A percentile compares a stretch with the other conserved stretches of the same genome.
Evolutionary conservation across 2,797 vertebrate species (phyloP).

Genomic region (Falco cherrug): DNA sequence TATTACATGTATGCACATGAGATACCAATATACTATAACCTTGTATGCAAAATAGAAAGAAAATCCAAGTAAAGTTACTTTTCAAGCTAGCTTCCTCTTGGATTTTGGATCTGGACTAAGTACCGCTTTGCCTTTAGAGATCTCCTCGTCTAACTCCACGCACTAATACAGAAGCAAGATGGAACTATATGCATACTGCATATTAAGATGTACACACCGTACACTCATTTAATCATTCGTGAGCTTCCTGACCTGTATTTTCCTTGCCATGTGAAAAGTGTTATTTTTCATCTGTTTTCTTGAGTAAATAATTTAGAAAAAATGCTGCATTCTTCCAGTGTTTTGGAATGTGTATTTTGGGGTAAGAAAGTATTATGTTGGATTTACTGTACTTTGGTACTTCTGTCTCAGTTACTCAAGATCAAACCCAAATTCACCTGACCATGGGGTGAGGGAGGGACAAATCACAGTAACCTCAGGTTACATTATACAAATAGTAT

Average conservation of each 20-base stretch:
- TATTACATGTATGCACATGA: background rate
- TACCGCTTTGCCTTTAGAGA: background rate
- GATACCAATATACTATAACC: background rate
- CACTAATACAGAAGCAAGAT: background rate
- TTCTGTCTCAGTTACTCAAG: background rate
- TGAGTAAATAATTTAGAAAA: constrained; percentile 17
- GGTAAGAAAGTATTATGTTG: constrained; percentile 31
- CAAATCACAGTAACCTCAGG: background rate
- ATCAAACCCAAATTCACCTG: background rate
- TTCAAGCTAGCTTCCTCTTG: background rate
- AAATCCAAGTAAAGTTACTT: background rate
- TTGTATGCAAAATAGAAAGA: background rate
- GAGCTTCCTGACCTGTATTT: background rate
- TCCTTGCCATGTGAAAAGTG: background rate
- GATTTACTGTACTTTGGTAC: constrained; percentile 52
- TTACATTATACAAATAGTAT: background rate
- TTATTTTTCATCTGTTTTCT: constrained; percentile 11
- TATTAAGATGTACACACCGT: background rate
- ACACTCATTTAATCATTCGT: background rate
- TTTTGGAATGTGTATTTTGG: constrained; percentile 41
- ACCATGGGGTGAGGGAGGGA: no score
- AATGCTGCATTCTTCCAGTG: background rate
- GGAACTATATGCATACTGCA: background rate
- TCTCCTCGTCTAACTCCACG: background rate
- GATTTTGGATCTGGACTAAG: background rate